phyloP scores from a whole-genome alignment of 1,140 invertebrate genomes.

The Acromyrmex echinatior region DNA sequence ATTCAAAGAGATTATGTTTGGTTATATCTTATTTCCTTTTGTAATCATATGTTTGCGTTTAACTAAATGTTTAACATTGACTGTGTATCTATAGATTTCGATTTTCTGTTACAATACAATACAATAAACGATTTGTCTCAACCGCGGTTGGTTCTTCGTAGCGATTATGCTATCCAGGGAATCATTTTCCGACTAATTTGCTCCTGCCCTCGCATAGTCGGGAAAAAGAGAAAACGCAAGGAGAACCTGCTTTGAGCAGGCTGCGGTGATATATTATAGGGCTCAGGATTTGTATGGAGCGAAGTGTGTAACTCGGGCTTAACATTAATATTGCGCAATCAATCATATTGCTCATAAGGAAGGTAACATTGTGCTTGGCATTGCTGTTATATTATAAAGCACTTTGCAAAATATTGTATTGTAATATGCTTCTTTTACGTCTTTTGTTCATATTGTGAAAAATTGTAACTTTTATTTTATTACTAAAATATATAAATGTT shows the following conservation, averaged over 20 bases:
- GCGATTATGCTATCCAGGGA: constrained; percentile 66
- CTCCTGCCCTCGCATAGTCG: constrained; percentile 32
- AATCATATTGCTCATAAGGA: constrained; percentile 80
- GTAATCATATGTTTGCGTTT: background rate
- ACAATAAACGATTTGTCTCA: constrained; percentile 65
- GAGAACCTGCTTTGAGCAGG: constrained; percentile 83
- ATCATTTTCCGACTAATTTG: constrained; percentile 78
- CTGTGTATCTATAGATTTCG: background rate
- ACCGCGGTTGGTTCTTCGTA: constrained; percentile 24
- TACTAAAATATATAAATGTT: background rate
- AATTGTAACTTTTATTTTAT: background rate
- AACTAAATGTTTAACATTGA: background rate
- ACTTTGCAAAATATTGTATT: constrained; percentile 25
- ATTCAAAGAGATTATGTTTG: background rate
- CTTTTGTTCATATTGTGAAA: background rate
- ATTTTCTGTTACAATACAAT: constrained; percentile 2
- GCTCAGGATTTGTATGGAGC: constrained; percentile 86
- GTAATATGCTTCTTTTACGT: constrained; percentile 24
- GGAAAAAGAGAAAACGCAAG: constrained; percentile 57
- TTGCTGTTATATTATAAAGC: constrained; percentile 27
- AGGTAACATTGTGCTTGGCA: constrained; percentile 63
- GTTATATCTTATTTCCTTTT: background rate
- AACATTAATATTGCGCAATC: constrained; percentile 83
- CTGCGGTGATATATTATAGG: constrained; percentile 84
- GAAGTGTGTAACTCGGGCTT: constrained; percentile 85